phyloP scores from a whole-genome alignment of 2,113 vertebrate species.

The Nannospalax galili region DNA sequence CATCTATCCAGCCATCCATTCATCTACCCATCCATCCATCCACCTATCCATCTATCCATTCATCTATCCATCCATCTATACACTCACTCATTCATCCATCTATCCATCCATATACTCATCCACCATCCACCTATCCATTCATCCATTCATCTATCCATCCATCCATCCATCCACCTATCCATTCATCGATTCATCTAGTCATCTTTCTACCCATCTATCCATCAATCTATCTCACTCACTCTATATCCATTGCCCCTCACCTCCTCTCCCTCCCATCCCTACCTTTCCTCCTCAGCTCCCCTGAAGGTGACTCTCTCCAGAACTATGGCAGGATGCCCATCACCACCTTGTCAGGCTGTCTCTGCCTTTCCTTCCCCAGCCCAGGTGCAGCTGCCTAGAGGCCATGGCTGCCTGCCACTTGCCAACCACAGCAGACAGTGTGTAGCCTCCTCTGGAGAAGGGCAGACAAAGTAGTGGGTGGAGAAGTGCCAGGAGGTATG shows the following conservation, averaged over 20 bases:
- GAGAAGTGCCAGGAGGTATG: not conserved
- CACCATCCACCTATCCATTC: not conserved
- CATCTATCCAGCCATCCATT: not conserved
- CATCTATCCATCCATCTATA: not conserved
- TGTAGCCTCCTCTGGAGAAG: not conserved
- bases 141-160: no score
- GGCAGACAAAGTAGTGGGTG: not conserved
- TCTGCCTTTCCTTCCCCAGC: not conserved
- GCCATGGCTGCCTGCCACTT: not conserved
- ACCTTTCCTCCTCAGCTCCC: not conserved
- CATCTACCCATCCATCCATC: not conserved
- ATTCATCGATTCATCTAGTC: no score
- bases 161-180: not conserved
- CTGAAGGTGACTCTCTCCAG: constrained; percentile 57
- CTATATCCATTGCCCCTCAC: not conserved
- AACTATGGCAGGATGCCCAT: not conserved
- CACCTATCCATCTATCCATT: no score
- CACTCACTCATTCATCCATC: not conserved
- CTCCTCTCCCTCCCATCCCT: fast-evolving
- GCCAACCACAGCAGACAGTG: not conserved
- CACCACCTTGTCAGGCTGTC: constrained; percentile 35
- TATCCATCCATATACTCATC: not conserved
- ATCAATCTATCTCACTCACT: not conserved
- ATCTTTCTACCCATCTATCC: not conserved
- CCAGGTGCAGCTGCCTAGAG: constrained; percentile 6